phyloP scores from a whole-genome alignment of 2,888 invertebrate species.

The Pandemis corylana region DNA sequence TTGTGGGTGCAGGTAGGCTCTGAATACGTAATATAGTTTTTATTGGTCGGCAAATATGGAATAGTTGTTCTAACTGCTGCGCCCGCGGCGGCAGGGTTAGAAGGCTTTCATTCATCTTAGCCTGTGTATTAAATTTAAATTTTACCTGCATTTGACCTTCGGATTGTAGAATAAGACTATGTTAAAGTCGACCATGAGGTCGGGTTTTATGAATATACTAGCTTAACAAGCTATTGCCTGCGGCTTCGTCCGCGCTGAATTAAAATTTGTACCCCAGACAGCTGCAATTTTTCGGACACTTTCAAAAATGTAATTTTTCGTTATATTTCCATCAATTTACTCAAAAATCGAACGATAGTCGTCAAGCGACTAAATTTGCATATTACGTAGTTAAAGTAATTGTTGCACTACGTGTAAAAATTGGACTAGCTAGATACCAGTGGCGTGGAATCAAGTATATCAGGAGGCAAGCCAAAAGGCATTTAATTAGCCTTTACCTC shows the following conservation, averaged over 20 bases:
- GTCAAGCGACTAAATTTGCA: neutral
- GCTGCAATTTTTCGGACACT: too few species aligned
- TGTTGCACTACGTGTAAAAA: too few species aligned
- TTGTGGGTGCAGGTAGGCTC: constrained; percentile 44
- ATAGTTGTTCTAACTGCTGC: constrained; percentile 28
- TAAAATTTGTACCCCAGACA: too few species aligned
- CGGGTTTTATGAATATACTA: neutral
- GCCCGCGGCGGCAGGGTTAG: constrained; percentile 20
- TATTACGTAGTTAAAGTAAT: neutral
- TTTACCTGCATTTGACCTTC: constrained; percentile 17
- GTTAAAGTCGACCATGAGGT: neutral
- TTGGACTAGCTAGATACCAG: too few species aligned
- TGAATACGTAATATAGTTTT: constrained; percentile 42
- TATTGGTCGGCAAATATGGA: constrained; percentile 19
- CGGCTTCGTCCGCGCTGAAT: too few species aligned
- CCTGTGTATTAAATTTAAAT: constrained; percentile 10
- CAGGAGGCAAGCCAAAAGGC: too few species aligned
- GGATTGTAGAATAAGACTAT: neutral
- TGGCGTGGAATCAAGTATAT: too few species aligned
- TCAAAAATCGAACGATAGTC: too few species aligned
- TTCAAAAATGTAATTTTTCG: too few species aligned
- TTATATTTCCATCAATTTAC: too few species aligned
- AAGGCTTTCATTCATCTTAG: constrained; percentile 5
- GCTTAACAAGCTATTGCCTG: too few species aligned
- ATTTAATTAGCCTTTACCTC: too few species aligned